Conservation (phyloP, 2,113 vertebrate genomes). For the Cervus canadensis region DNA sequence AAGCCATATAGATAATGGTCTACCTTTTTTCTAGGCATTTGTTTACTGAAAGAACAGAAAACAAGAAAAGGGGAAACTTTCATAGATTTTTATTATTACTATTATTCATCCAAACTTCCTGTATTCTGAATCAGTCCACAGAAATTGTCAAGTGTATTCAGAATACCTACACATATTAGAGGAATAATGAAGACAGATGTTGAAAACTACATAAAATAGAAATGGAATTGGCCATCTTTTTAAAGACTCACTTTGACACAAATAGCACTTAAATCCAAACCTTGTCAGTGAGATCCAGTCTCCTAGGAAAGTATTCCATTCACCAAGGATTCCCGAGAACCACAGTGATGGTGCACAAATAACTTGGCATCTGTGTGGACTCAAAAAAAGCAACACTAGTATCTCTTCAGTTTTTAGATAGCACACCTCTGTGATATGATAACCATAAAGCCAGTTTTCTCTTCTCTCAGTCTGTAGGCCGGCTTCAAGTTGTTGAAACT, state of each 20-base stretch:
- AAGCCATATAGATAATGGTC: not conserved
- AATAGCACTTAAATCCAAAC: not conserved
- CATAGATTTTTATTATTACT: not conserved
- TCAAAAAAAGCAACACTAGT: not conserved
- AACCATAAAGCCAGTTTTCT: not conserved
- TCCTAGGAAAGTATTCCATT: not conserved
- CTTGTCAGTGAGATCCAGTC: not conserved
- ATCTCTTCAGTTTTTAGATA: not conserved
- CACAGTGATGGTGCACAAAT: not conserved
- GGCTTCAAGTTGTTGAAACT: conserved; percentile 36
- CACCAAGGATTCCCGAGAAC: not conserved
- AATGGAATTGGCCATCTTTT: not conserved
- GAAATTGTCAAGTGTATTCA: not conserved
- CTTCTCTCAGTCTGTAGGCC: not conserved
- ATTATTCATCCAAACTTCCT: not conserved
- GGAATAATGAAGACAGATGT: not conserved
- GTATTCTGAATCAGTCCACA: not conserved
- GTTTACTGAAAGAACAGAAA: not conserved
- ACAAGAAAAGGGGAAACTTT: not conserved
- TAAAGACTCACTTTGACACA: not conserved
- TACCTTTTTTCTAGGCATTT: not conserved
- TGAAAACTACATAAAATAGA: not conserved
- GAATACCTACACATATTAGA: not conserved
- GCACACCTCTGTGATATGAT: not conserved
- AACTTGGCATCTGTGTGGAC: not conserved